Conservation (phyloP, 1,140 invertebrate genomes). For the Meloidogyne chitwoodi region DNA sequence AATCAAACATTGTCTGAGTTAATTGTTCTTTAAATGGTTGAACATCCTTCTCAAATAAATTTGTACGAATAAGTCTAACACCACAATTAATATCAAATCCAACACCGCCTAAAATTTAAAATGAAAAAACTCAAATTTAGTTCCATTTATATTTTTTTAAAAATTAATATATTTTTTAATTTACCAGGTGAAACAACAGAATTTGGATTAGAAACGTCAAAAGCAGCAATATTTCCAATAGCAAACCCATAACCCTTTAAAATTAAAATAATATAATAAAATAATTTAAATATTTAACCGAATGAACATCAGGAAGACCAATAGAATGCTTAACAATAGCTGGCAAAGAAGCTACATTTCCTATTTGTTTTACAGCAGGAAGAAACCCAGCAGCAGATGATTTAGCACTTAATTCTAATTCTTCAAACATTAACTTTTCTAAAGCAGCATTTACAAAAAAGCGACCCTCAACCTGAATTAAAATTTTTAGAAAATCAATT, state of each 20-base stretch:
- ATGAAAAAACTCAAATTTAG: too few relatives aligned
- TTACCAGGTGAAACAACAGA: constrained; percentile 86
- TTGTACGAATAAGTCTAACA: constrained; percentile 87
- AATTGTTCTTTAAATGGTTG: constrained; percentile 91
- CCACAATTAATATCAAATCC: constrained; percentile 99
- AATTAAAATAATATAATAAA: background rate
- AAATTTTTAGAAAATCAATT: constrained; percentile 3
- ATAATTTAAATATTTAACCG: constrained; percentile 61
- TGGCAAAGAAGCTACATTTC: constrained; percentile 95
- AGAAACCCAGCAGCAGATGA: constrained; percentile 78
- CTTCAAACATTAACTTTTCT: constrained; percentile 95
- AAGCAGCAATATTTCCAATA: constrained; percentile 99
- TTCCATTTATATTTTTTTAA: background rate
- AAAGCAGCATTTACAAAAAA: constrained; percentile 92
- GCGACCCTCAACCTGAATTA: constrained; percentile 81
- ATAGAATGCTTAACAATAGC: constrained; percentile 82
- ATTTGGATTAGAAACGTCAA: constrained; percentile 86
- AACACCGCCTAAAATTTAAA: constrained; percentile 70
- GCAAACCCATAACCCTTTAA: constrained; percentile 90
- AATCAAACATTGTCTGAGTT: constrained; percentile 95
- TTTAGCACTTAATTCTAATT: constrained; percentile 78
- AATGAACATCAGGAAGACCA: constrained; percentile 95
- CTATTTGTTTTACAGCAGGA: constrained; percentile 97
- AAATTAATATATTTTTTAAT: constrained; percentile 19
- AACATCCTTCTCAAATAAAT: constrained; percentile 90